Evolutionary conservation across 2,888 invertebrate species (phyloP), one percentile per base, ranked within the genome.

Genomic region (Alloscopus bannaensis): DNA sequence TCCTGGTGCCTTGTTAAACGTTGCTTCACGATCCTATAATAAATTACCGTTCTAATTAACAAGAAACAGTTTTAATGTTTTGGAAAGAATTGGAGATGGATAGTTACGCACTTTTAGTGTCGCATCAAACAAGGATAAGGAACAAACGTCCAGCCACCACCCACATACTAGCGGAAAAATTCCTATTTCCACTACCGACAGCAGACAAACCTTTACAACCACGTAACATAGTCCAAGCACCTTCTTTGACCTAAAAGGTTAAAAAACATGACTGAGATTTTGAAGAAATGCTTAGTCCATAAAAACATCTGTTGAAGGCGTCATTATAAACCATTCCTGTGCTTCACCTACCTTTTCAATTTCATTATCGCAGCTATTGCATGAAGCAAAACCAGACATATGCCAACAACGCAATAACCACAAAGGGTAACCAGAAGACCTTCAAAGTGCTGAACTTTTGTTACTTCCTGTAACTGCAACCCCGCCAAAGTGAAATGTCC

Each of bases 101-200:
- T 20, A 26, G 36, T 40, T 20, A 64, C 73, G 16, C 87, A 96
- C 96, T 87, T 93, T 93, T 0, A 97, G 90, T 0, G 94, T 94
- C 1, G 96, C 95, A 87, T 96, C 96, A 86, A 96, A 95, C 91
- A 97, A 92, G 0, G 95, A 93, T 85, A 99, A 89, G 0, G 99
- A 98, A 88, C 99, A 99, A 75, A 99, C 94, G 88, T 99, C 99
- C 79, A 99, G 90, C 99, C 99, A 99, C 97, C 98, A 99, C 8
- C 99, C 99, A 87, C 98, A 99, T 20, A 99, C 94, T 3, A 99
- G 90, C 0, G 99, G 99, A 86, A 99, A 92, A 0, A 99, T 94
- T 2, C 99, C 98, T 81, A 99, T 97, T 91, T 99, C 99, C 28
- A 98, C 94, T 42, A 99, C 97, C 3, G 98, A 96, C 28, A 99